Conservation (phyloP, 92 coral and sea anemone genomes). For the Ricordea florida region DNA sequence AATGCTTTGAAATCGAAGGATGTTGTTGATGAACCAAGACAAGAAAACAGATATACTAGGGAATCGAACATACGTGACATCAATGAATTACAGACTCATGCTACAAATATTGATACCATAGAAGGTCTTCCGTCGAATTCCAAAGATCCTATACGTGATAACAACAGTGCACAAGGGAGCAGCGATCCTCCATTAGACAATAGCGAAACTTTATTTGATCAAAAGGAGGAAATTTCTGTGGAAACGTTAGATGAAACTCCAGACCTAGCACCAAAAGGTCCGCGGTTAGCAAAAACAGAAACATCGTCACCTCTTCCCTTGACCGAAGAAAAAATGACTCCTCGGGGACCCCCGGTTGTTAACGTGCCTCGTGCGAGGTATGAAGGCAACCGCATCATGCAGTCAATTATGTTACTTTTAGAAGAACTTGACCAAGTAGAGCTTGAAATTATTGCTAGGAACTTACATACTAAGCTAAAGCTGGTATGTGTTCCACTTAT, state of each 20-base stretch:
- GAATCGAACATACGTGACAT: constrained; percentile 36
- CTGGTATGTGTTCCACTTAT: constrained; percentile 87
- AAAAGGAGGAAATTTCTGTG: background rate
- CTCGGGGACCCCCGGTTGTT: constrained; percentile 45
- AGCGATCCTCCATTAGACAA: background rate
- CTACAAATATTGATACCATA: background rate
- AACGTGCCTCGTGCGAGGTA: constrained; percentile 37
- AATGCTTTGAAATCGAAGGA: constrained; percentile 49
- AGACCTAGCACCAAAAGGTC: constrained; percentile 43
- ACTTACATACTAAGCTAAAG: constrained; percentile 73
- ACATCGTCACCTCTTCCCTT: constrained; percentile 86
- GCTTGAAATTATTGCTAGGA: constrained; percentile 84
- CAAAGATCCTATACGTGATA: background rate
- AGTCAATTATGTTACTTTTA: constrained; percentile 80
- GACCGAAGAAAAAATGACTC: constrained; percentile 69
- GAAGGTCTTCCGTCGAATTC: background rate
- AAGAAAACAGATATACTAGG: constrained; percentile 71
- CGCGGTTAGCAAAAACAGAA: constrained; percentile 27
- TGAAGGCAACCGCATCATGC: constrained; percentile 73
- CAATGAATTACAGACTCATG: background rate
- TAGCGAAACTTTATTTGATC: too few relatives aligned
- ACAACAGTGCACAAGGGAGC: background rate
- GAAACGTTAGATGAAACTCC: background rate
- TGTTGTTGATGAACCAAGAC: constrained; percentile 5
- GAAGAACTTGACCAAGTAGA: constrained; percentile 93